Evolutionary conservation across 2,888 invertebrate genomes (phyloP), one percentile per base, ranked within the genome.

Genomic region (Campoletis raptor): DNA sequence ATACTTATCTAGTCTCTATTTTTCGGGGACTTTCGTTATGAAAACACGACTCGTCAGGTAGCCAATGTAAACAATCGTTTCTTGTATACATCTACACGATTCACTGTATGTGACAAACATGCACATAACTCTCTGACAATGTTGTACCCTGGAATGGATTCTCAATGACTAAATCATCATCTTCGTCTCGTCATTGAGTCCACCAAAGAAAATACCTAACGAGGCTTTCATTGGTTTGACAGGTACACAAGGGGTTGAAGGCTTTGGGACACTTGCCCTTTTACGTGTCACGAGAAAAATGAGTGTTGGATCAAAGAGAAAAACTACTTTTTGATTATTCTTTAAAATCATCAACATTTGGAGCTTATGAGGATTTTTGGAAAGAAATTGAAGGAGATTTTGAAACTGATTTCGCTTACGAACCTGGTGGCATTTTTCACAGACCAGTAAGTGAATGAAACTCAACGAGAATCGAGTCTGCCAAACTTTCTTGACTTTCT

Each of bases 41-140:
- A 85, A 83, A 85, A 83, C 83, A 86, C 74, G n/a, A 76, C 10
- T 18, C 72, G 80, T 54, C 85, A 86, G 85, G 85, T 86, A 86
- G 85, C 85, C 66, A 79, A 42, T 67, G 85, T 86, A 83, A 83
- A 83, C 83, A 54, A 74, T 67, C 80, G 72, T 76, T 67, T 48
- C 48, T 80, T 48, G 61, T 72, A 42, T 61, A 3, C 21, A 12
- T 52, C 21, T 40, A 54, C 18, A 67, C n/a, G 30, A n/a, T 18
- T 54, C 21, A 9, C 5, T 67, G 21, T 57, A 21, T 78, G 54
- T 61, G 54, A 15, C 77, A n/a, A 40, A 79, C 73, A 78, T 61
- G 61, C 66, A 66, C 18, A 24, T 10, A 48, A 30, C 64, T 72
- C 54, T 40, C 69, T 67, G 73, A 85, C 85, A 54, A 85, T 40